Evolutionary conservation across 2,797 vertebrate genomes (phyloP).

Genomic region (Notamacropus eugenii): DNA sequence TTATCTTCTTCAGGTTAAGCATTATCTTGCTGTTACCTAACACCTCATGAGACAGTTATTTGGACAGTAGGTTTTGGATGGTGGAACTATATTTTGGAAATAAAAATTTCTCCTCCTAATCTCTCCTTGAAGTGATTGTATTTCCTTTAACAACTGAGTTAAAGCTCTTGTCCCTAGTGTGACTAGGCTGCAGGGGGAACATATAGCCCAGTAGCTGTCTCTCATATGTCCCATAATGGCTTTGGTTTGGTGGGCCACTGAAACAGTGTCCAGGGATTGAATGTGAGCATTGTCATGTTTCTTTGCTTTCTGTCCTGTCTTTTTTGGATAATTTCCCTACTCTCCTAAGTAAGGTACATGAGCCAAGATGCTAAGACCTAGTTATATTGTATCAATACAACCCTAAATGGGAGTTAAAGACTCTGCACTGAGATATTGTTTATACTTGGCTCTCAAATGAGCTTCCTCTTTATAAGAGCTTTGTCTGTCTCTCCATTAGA

Average conservation of each 20-base stretch:
- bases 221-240: background rate
- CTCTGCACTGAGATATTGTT: background rate
- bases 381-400: background rate
- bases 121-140: background rate
- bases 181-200: background rate
- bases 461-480: background rate
- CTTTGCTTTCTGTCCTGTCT: background rate
- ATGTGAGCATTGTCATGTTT: background rate
- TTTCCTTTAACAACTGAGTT: background rate
- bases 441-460: background rate
- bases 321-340: background rate
- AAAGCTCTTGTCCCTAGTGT: background rate
- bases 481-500: background rate
- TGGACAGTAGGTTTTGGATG: background rate
- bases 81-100: background rate
- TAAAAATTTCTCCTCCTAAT: background rate
- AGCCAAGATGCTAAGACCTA: background rate
- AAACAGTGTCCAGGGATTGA: background rate
- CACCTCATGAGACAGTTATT: background rate
- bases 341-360: background rate
- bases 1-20: background rate
- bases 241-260: background rate
- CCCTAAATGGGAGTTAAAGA: background rate
- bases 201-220: background rate
- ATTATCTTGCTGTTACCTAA: background rate